These are phyloP conservation scores for Mechanitis messenoides DNA, from an alignment of 2,888 invertebrate genomes.

Conservation along the genomic window DNA sequence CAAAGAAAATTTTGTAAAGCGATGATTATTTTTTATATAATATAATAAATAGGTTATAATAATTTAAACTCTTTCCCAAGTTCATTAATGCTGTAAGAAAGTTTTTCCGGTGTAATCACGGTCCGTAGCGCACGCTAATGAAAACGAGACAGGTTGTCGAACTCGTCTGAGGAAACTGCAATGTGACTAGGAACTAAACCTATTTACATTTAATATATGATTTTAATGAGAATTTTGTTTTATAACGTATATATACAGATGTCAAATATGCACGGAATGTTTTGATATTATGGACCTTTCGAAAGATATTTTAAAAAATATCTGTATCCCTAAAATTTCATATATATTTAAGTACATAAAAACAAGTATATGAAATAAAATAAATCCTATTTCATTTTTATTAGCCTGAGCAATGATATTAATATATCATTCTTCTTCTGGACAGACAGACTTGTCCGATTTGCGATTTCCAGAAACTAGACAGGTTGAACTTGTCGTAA, in stretches of 20 bases:
- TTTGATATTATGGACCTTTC: no score
- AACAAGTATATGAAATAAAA: no score
- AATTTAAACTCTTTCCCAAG: conserved; percentile 18
- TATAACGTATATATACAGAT: no score
- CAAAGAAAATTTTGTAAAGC: not conserved
- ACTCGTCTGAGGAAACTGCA: conserved; percentile 41
- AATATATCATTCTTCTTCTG: not conserved
- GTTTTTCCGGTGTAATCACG: conserved; percentile 55
- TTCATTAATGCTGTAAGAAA: conserved; percentile 34
- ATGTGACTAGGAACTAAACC: conserved; percentile 1
- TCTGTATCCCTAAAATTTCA: no score
- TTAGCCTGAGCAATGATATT: not conserved
- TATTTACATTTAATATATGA: conserved; percentile 30
- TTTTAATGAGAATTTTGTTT: conserved; percentile 5
- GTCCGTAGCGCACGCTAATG: conserved; percentile 49
- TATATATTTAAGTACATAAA: no score
- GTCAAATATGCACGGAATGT: no score
- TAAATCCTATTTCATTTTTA: no score
- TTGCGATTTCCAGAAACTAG: conserved; percentile 40
- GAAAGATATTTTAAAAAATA: no score
- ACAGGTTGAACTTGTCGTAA: conserved; percentile 65
- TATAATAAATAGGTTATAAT: conserved; percentile 6
- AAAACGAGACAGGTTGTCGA: conserved; percentile 70
- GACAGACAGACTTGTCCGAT: conserved; percentile 27
- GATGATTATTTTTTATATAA: not conserved